phyloP scores from a whole-genome alignment of 2,888 invertebrate species.

The Dynastes tityus region DNA sequence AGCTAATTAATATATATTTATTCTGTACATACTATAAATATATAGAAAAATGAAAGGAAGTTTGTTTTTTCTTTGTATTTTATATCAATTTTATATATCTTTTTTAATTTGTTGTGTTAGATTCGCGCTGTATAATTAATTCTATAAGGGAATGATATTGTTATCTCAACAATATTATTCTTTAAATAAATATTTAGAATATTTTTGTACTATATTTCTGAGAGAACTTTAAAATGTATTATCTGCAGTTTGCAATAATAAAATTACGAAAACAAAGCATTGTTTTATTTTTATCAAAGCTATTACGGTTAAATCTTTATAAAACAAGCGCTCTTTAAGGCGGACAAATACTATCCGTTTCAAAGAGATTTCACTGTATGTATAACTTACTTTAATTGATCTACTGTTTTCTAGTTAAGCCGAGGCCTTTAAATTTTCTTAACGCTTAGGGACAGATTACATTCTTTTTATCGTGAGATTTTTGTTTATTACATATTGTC shows the following conservation, averaged over 20 bases:
- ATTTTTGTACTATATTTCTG: conserved; percentile 46
- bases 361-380: too few relatives aligned
- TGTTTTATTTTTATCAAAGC: background rate
- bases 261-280: conserved; percentile 28
- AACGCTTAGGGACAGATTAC: too few relatives aligned
- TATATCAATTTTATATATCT: conserved; percentile 27
- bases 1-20: conserved; percentile 40
- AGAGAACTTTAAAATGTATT: conserved; percentile 32
- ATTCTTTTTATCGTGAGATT: too few relatives aligned
- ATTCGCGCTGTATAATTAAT: conserved; percentile 38
- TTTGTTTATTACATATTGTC: too few relatives aligned
- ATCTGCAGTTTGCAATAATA: conserved; percentile 44
- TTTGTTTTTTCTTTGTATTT: conserved; percentile 23
- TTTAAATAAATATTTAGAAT: conserved; percentile 43
- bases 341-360: too few relatives aligned
- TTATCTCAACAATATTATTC: conserved; percentile 12
- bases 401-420: too few relatives aligned
- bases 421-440: too few relatives aligned
- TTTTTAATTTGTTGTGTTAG: conserved; percentile 37
- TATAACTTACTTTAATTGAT: too few relatives aligned
- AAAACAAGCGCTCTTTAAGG: too few relatives aligned
- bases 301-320: too few relatives aligned
- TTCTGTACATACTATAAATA: conserved; percentile 42
- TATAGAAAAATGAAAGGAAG: conserved; percentile 26
- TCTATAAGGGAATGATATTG: conserved; percentile 21